Conservation (phyloP, 1,140 invertebrate genomes). For the Triops cancriformis region DNA sequence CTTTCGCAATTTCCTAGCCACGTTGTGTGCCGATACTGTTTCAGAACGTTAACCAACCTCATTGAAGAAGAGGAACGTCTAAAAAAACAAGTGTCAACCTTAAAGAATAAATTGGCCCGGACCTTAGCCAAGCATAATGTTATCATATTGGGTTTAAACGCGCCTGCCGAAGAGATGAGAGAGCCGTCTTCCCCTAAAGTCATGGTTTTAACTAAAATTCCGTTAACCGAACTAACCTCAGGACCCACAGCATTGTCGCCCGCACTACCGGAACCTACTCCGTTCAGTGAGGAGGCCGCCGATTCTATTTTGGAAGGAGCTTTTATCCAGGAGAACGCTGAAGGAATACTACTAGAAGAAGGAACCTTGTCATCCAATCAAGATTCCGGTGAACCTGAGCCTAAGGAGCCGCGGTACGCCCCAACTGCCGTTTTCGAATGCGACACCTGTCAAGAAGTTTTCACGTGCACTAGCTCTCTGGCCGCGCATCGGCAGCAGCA, state of each 20-base stretch:
- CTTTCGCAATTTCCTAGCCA: background rate
- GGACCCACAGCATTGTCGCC: background rate
- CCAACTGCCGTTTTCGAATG: constrained; percentile 9
- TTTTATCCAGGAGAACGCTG: background rate
- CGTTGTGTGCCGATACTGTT: background rate
- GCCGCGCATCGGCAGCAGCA: constrained; percentile 14
- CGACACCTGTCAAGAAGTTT: constrained; percentile 22
- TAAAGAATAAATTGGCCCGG: background rate
- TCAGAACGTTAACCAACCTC: background rate
- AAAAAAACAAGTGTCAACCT: background rate
- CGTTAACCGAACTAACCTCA: background rate
- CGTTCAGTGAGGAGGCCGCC: no score
- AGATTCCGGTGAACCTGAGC: background rate
- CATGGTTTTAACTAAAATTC: background rate
- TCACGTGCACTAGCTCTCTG: constrained; percentile 4
- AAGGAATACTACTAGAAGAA: background rate
- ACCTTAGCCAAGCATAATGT: background rate
- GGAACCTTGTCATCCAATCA: background rate
- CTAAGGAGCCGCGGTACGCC: background rate
- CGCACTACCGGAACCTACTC: background rate
- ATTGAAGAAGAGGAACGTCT: constrained; percentile 4
- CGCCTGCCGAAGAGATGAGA: background rate
- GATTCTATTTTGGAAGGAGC: no score
- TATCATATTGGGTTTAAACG: background rate
- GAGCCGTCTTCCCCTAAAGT: background rate